These are phyloP conservation scores for Rissa tridactyla DNA, from an alignment of 2,113 vertebrate species.

Conservation along the genomic window DNA sequence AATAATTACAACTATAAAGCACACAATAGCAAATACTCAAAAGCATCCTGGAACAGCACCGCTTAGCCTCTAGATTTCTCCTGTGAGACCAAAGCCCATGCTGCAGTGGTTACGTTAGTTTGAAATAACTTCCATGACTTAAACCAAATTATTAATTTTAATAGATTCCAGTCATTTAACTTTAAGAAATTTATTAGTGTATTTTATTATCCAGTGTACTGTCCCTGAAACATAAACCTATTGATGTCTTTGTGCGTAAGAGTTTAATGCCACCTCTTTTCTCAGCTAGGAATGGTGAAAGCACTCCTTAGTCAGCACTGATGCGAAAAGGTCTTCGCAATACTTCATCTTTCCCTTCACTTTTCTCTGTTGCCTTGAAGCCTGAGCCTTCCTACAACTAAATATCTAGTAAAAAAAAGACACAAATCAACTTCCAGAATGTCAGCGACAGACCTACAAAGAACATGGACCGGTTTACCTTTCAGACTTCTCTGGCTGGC, in stretches of 20 bases:
- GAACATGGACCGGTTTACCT: conserved; percentile 30
- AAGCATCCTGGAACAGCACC: background rate
- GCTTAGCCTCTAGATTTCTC: background rate
- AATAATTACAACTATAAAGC: background rate
- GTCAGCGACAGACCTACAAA: background rate
- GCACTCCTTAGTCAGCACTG: background rate
- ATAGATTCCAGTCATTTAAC: background rate
- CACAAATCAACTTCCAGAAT: background rate
- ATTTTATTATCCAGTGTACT: background rate
- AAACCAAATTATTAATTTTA: background rate
- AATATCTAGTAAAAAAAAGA: background rate
- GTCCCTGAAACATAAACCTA: background rate
- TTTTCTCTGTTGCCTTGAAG: background rate
- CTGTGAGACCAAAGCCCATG: background rate
- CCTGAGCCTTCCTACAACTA: background rate
- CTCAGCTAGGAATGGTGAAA: background rate
- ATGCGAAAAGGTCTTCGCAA: background rate
- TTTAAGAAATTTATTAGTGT: background rate
- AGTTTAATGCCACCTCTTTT: background rate
- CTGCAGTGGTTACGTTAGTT: background rate
- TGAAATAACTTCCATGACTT: background rate
- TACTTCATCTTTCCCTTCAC: background rate
- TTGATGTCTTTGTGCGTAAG: background rate
- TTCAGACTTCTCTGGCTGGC: background rate
- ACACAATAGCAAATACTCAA: background rate